Percentiles rank a stretch among this genome's conserved stretches.
Conservation (phyloP, 2,113 vertebrate genomes). For the Eulemur rufifrons region DNA sequence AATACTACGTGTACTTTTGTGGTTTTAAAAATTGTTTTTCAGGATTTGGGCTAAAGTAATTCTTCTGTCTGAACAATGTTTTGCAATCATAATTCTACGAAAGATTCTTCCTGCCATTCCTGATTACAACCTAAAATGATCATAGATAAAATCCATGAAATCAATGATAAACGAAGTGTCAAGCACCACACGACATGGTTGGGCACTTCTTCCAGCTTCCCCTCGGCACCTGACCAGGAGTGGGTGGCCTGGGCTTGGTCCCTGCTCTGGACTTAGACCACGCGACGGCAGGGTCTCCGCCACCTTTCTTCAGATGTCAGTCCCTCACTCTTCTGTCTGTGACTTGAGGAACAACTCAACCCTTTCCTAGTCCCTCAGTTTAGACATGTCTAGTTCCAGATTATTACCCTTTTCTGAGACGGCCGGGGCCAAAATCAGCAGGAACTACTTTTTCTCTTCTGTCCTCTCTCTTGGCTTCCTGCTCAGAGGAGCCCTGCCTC, state of each 20-base stretch:
- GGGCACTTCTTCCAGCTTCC: neutral
- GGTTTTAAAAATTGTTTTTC: neutral
- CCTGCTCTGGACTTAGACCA: neutral
- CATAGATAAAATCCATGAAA: neutral
- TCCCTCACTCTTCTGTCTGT: neutral
- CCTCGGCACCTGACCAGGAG: neutral
- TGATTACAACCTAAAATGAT: neutral
- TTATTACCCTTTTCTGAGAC: neutral
- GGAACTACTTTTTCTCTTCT: neutral
- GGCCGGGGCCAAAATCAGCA: neutral
- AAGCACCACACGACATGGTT: rapidly evolving
- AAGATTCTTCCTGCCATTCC: neutral
- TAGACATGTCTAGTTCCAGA: neutral
- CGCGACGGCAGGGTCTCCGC: neutral
- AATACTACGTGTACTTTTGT: neutral
- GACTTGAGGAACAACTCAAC: neutral
- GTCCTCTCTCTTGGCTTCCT: neutral
- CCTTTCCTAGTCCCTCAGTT: neutral
- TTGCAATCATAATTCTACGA: neutral
- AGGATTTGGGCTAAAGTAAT: neutral
- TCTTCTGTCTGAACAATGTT: neutral
- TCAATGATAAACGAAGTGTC: neutral
- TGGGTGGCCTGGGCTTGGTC: neutral
- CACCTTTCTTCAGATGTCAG: neutral
- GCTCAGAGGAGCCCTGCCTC: neutral